Evolutionary conservation across 2,888 invertebrate genomes (phyloP).

Genomic region (Priocnemis perturbator): DNA sequence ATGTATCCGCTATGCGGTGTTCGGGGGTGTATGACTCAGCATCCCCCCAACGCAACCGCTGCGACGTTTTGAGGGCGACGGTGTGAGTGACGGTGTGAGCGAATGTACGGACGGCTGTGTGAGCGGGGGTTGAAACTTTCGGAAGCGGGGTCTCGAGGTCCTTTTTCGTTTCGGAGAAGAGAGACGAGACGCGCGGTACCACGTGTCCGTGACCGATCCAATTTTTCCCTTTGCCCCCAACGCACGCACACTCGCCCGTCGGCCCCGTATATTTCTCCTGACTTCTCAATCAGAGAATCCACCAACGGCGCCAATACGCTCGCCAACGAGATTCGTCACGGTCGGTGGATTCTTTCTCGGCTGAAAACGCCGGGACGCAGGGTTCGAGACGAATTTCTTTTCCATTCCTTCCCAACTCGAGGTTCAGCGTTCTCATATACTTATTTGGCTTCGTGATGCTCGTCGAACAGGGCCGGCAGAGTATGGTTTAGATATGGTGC

Average conservation of each 20-base stretch:
- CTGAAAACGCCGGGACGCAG: constrained; percentile 18
- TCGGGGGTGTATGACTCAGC: constrained; percentile 66
- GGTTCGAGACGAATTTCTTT: too few species aligned
- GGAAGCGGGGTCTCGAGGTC: constrained; percentile 22
- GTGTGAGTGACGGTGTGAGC: neutral
- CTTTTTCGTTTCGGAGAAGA: constrained; percentile 45
- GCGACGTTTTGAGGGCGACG: constrained; percentile 11
- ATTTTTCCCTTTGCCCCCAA: constrained; percentile 51
- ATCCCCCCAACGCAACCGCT: constrained; percentile 53
- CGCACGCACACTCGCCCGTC: constrained; percentile 26
- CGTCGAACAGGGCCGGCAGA: too few species aligned
- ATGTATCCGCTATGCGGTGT: constrained; percentile 55
- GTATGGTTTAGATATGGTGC: too few species aligned
- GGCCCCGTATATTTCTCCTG: constrained; percentile 32
- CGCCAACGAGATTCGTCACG: constrained; percentile 55
- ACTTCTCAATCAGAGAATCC: constrained; percentile 51
- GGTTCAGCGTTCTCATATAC: too few species aligned
- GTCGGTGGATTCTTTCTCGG: constrained; percentile 31
- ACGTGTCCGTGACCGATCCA: constrained; percentile 69
- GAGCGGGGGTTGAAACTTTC: too few species aligned
- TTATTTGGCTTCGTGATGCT: too few species aligned
- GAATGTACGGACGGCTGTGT: too few species aligned
- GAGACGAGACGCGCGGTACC: constrained; percentile 41
- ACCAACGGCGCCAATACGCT: constrained; percentile 42
- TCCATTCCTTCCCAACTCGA: too few species aligned